Conservation (phyloP, 2,888 invertebrate genomes). For the Acleris literana region DNA sequence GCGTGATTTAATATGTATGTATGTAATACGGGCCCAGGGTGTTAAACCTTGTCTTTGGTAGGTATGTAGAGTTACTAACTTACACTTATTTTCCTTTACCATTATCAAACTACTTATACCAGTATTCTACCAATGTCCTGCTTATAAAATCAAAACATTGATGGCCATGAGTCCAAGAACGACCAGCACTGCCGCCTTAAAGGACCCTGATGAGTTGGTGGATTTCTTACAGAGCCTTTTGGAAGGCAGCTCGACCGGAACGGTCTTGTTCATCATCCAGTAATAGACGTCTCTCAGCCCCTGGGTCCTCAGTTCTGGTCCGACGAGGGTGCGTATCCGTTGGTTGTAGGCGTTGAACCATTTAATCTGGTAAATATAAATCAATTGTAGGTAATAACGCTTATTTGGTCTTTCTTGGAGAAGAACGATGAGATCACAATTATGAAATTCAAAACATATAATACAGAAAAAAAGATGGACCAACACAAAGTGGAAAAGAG, state of each 20-base stretch:
- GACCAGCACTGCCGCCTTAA: not conserved
- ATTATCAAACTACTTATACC: no score
- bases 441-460: no score
- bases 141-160: not conserved
- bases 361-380: constrained; percentile 81
- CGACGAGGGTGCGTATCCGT: constrained; percentile 88
- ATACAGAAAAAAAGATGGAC: no score
- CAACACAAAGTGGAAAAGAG: no score
- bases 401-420: no score
- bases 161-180: not conserved
- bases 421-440: no score
- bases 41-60: no score
- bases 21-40: no score
- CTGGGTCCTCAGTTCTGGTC: constrained; percentile 88
- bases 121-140: no score
- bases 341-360: constrained; percentile 93
- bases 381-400: not conserved
- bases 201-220: constrained; percentile 14
- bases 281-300: constrained; percentile 88
- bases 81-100: not conserved
- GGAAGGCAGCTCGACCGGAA: constrained; percentile 79
- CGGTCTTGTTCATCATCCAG: constrained; percentile 94
- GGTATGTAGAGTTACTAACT: not conserved
- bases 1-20: no score
- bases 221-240: constrained; percentile 47